Conservation (phyloP, 2,113 vertebrate species). For the Chloroceryle aenea region DNA sequence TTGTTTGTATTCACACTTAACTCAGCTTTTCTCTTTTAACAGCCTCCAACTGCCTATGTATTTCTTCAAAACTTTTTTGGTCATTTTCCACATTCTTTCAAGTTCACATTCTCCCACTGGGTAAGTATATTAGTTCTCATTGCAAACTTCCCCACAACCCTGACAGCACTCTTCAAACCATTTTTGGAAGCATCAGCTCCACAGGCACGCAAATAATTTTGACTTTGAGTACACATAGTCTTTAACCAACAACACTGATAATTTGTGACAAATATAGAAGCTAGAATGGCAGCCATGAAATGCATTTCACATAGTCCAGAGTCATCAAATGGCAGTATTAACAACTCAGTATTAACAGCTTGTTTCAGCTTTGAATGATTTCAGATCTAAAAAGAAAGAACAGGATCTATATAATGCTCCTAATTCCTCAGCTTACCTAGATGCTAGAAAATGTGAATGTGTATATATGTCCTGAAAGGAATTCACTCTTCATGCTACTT, state of each 20-base stretch:
- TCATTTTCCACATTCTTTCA: not conserved
- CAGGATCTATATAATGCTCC: not conserved
- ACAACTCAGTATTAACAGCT: not conserved
- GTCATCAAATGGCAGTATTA: not conserved
- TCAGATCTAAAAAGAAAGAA: not conserved
- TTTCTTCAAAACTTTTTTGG: not conserved
- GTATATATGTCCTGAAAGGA: not conserved
- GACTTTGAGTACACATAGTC: not conserved
- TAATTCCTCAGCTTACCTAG: not conserved
- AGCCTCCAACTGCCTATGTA: not conserved
- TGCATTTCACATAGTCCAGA: not conserved
- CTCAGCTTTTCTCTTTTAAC: constrained; percentile 9
- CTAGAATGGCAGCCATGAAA: constrained; percentile 32
- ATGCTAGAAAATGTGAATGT: not conserved
- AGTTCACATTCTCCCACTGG: not conserved
- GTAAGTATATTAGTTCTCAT: not conserved
- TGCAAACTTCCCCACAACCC: not conserved
- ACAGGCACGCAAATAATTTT: not conserved
- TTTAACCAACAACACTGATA: constrained; percentile 1
- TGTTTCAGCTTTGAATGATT: constrained; percentile 21
- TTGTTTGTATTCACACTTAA: not conserved
- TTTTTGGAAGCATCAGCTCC: constrained; percentile 15
- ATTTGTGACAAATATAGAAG: constrained; percentile 1
- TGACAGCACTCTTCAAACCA: not conserved
- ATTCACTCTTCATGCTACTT: not conserved